Percentiles rank a stretch among this genome's conserved stretches.
Evolutionary conservation across 2,797 vertebrate genomes (phyloP).

Genomic region (Hapalemur alaotrensis): DNA sequence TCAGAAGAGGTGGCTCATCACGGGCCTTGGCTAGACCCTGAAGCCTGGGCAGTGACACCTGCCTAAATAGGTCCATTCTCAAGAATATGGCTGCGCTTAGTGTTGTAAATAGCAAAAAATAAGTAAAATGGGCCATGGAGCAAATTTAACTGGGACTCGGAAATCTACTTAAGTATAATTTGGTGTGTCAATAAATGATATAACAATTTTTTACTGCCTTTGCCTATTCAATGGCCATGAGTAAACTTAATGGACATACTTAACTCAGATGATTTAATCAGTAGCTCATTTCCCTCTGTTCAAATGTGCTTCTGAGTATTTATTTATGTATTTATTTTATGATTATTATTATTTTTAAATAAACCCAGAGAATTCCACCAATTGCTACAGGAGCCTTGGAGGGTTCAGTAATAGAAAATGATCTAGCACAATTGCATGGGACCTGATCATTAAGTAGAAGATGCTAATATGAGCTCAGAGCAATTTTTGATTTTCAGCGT

Average conservation of each 20-base stretch:
- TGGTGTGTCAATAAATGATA: constrained; percentile 57
- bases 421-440: neutral
- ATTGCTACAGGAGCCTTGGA: constrained; percentile 1
- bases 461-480: neutral
- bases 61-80: neutral
- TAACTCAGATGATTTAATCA: constrained; percentile 1
- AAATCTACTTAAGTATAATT: constrained; percentile 51
- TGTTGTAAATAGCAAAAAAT: neutral
- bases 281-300: constrained; percentile 44
- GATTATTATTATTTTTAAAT: constrained; percentile 50
- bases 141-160: constrained; percentile 1
- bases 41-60: neutral
- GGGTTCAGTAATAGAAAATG: constrained; percentile 40
- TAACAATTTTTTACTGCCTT: neutral
- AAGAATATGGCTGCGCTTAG: neutral
- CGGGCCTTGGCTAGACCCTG: neutral
- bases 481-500: neutral
- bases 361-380: neutral
- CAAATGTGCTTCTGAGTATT: constrained; percentile 16
- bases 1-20: neutral
- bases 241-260: neutral
- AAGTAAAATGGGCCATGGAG: neutral
- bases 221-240: neutral
- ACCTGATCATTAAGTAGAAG: neutral
- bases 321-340: constrained; percentile 55